Percentiles rank a stretch among this genome's conserved stretches.
Conservation (phyloP, 2,888 invertebrate species). For the Zygaena filipendulae region DNA sequence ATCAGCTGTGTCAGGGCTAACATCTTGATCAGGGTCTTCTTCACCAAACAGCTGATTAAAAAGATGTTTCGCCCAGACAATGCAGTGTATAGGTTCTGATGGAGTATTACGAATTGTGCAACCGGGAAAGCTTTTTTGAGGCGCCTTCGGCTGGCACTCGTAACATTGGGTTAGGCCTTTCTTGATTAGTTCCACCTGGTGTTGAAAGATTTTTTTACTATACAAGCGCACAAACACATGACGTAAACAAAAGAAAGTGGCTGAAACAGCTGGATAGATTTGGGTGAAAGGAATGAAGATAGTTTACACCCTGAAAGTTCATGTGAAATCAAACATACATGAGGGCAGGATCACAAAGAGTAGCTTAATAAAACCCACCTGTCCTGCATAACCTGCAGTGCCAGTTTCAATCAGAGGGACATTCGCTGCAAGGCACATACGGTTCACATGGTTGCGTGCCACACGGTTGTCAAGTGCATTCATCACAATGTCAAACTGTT, state of each 20-base stretch:
- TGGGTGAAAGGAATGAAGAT: too few species aligned
- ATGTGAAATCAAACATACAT: neutral
- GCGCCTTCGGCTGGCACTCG: slow-evolving; percentile 93
- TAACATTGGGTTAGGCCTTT: slow-evolving; percentile 95
- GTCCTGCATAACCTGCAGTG: slow-evolving; percentile 96
- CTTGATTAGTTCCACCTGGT: slow-evolving; percentile 82
- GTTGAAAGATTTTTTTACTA: too few species aligned
- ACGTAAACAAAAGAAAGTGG: too few species aligned
- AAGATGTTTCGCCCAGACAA: slow-evolving; percentile 99
- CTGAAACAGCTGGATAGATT: too few species aligned
- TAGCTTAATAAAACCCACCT: slow-evolving; percentile 56
- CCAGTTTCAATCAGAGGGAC: slow-evolving; percentile 97
- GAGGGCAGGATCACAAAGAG: too few species aligned
- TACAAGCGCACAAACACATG: too few species aligned
- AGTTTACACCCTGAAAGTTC: too few species aligned
- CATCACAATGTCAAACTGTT: slow-evolving; percentile 90
- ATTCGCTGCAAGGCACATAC: slow-evolving; percentile 96
- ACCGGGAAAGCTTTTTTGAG: slow-evolving; percentile 94
- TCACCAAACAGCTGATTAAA: slow-evolving; percentile 99
- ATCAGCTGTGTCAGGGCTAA: slow-evolving; percentile 96
- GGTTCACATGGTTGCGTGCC: slow-evolving; percentile 97
- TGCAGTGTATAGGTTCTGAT: slow-evolving; percentile 98
- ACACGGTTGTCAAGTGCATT: slow-evolving; percentile 97
- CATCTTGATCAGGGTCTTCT: slow-evolving; percentile 94
- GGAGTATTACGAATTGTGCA: slow-evolving; percentile 99